Percentiles rank a stretch among this genome's conserved stretches.
Conservation (phyloP, 2,113 vertebrate genomes). For the Nestor notabilis region DNA sequence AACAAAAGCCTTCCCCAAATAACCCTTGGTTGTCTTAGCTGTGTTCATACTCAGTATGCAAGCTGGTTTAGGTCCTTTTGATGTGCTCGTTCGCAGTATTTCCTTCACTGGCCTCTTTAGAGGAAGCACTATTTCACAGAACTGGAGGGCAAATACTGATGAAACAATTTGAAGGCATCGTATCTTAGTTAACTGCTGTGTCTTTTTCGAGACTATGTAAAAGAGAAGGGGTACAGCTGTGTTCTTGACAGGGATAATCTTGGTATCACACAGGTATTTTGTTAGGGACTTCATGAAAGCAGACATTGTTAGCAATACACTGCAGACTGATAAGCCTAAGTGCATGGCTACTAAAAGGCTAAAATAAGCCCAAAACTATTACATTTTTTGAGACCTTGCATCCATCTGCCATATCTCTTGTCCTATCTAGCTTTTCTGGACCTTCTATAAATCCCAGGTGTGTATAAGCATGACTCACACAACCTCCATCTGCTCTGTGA, state of each 20-base stretch:
- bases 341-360: neutral
- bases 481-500: conserved; percentile 42
- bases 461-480: conserved; percentile 15
- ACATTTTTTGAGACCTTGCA: neutral
- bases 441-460: conserved; percentile 27
- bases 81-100: neutral
- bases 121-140: neutral
- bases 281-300: neutral
- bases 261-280: neutral
- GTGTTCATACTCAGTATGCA: neutral
- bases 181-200: neutral
- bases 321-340: neutral
- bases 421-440: conserved; percentile 16
- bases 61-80: neutral
- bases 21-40: neutral
- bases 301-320: neutral
- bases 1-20: neutral
- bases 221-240: neutral
- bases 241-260: neutral
- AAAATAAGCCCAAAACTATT: neutral
- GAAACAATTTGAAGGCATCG: neutral
- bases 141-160: neutral
- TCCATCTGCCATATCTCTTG: neutral
- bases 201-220: neutral
- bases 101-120: neutral